phyloP scores from a whole-genome alignment of 2,888 invertebrate genomes.

The Oegoconia quadripuncta region DNA sequence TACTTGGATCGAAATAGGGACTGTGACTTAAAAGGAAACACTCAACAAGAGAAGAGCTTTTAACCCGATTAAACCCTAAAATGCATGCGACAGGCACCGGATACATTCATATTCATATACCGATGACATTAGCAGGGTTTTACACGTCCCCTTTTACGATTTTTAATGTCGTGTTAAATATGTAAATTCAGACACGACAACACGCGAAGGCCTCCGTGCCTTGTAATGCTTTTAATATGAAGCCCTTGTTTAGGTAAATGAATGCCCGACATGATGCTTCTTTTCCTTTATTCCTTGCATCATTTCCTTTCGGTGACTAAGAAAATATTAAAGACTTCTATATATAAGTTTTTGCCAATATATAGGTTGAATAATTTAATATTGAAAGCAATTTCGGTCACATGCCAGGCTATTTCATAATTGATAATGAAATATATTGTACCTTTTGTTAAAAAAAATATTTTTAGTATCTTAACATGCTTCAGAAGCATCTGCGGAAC shows the following conservation, averaged over 20 bases:
- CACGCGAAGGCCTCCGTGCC: constrained; percentile 19
- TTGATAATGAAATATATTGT: too few species aligned
- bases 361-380: too few species aligned
- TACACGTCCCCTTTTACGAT: constrained; percentile 2
- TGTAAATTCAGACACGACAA: constrained; percentile 24
- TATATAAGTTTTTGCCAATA: too few species aligned
- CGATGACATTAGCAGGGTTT: constrained; percentile 10
- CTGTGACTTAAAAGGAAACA: too few species aligned
- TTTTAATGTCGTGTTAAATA: constrained; percentile 25
- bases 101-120: constrained; percentile 18
- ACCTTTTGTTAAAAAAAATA: too few species aligned
- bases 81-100: constrained; percentile 15
- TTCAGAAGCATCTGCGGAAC: too few species aligned
- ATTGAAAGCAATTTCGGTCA: background rate
- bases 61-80: too few species aligned
- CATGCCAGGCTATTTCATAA: background rate
- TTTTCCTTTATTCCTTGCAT: too few species aligned
- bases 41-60: background rate
- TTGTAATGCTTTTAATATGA: constrained; percentile 16
- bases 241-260: constrained; percentile 7
- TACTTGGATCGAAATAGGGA: too few species aligned
- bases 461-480: too few species aligned
- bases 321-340: too few species aligned
- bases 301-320: too few species aligned
- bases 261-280: constrained; percentile 3